phyloP scores from a whole-genome alignment of 2,113 vertebrate genomes.

The Phasianus colchicus region DNA sequence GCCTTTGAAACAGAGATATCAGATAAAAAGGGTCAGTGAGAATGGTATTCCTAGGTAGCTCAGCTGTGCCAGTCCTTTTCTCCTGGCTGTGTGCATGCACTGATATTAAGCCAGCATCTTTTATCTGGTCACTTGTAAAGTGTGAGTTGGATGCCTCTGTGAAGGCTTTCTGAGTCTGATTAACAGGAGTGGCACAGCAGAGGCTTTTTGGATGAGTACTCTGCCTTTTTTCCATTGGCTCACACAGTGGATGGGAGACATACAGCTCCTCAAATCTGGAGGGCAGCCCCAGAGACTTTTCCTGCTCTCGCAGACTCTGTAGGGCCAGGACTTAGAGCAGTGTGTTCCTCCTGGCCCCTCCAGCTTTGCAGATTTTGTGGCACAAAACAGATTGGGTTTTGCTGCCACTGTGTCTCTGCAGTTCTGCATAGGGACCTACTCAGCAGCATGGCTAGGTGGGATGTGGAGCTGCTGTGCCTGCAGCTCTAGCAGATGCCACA shows the following conservation, averaged over 20 bases:
- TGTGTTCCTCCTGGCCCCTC: neutral
- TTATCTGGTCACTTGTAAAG: neutral
- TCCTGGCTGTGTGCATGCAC: neutral
- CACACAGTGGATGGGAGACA: neutral
- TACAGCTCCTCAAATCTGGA: neutral
- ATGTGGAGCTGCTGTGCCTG: neutral
- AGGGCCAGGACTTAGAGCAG: rapidly evolving
- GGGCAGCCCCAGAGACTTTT: neutral
- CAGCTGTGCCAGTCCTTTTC: neutral
- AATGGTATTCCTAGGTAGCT: neutral
- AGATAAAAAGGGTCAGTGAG: neutral
- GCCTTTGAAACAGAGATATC: neutral
- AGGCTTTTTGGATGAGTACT: neutral
- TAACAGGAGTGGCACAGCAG: neutral
- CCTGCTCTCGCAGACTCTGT: neutral
- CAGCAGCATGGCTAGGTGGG: neutral
- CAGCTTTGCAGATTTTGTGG: neutral
- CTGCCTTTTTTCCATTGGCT: neutral
- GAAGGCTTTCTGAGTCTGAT: neutral
- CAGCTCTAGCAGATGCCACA: neutral
- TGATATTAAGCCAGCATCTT: conserved; percentile 4
- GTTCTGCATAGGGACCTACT: neutral
- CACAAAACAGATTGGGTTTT: neutral
- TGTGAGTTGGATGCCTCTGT: neutral
- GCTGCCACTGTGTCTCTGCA: neutral